phyloP scores from a whole-genome alignment of 2,113 vertebrate species.

The Anoplopoma fimbria region DNA sequence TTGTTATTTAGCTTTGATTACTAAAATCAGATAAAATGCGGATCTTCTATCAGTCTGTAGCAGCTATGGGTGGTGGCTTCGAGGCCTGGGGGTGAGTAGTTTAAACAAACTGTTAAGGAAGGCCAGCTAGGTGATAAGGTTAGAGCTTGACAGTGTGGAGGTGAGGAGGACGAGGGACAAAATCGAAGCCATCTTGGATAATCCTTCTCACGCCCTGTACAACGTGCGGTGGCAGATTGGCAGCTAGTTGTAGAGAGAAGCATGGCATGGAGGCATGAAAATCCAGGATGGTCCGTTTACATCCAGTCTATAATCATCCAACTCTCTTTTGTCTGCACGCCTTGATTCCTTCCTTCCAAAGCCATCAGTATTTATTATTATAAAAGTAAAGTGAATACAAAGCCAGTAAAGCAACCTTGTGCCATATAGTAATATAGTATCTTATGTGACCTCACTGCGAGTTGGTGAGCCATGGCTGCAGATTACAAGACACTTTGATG shows the following conservation, averaged over 20 bases:
- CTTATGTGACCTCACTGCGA: background rate
- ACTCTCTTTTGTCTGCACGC: background rate
- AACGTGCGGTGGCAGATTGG: background rate
- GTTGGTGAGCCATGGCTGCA: background rate
- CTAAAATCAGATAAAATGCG: no score
- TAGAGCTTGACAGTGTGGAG: background rate
- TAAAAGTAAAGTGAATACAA: background rate
- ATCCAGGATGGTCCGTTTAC: background rate
- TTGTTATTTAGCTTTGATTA: no score
- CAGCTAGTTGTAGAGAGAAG: background rate
- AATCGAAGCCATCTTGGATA: background rate
- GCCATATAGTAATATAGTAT: background rate
- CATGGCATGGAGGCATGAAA: background rate
- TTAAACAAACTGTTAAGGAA: background rate
- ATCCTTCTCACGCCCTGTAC: background rate
- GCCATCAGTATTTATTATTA: background rate
- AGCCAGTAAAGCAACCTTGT: background rate
- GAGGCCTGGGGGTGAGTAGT: background rate
- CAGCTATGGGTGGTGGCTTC: background rate
- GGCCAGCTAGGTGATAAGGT: background rate
- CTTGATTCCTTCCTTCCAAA: background rate
- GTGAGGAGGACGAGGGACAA: background rate
- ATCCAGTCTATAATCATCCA: background rate
- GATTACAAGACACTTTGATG: conserved; percentile 16
- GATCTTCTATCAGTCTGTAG: background rate